These are phyloP conservation scores for Acrobasis consociella DNA, from an alignment of 2,888 invertebrate species.

Conservation along the genomic window DNA sequence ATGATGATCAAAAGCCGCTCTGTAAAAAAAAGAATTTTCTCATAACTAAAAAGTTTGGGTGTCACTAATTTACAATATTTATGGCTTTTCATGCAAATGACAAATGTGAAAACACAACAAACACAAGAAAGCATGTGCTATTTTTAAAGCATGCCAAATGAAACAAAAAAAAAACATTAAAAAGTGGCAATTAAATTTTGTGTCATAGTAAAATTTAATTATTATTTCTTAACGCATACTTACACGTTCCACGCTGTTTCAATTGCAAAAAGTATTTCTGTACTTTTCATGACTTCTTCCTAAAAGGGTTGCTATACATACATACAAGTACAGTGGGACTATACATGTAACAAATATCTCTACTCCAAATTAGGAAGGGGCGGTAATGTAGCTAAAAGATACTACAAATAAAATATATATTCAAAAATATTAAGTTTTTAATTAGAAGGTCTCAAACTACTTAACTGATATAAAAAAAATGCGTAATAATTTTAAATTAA, in stretches of 20 bases:
- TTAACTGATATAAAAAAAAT: too few relatives aligned
- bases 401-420: too few relatives aligned
- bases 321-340: not conserved
- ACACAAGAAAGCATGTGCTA: not conserved
- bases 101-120: constrained; percentile 1
- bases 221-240: not conserved
- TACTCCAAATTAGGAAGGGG: too few relatives aligned
- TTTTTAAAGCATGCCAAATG: not conserved
- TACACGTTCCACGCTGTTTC: not conserved
- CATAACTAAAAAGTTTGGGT: not conserved
- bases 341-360: not conserved
- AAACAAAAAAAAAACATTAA: not conserved
- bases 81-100: not conserved
- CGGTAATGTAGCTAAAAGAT: too few relatives aligned
- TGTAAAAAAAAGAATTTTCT: constrained; percentile 45
- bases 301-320: constrained; percentile 13
- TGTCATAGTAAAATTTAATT: not conserved
- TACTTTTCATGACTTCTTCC: not conserved
- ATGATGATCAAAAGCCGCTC: constrained; percentile 87
- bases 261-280: not conserved
- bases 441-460: too few relatives aligned
- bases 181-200: not conserved
- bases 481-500: too few relatives aligned
- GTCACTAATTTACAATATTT: not conserved
- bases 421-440: too few relatives aligned